Conservation (phyloP, 2,888 invertebrate species). For the Dryomyza anilis region DNA sequence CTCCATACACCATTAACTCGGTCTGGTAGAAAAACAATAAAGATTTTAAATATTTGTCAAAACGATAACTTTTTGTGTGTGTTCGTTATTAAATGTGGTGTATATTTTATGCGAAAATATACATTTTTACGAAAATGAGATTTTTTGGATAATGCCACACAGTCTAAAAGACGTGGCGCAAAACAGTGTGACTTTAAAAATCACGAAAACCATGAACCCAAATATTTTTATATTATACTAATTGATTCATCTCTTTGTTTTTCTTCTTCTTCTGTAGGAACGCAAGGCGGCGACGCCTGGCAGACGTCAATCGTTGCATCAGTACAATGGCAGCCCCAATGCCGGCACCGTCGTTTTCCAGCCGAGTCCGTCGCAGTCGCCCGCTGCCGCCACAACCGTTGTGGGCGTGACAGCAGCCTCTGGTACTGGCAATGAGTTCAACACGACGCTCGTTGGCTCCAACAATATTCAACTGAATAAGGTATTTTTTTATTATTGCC, state of each 20-base stretch:
- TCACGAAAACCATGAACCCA: no score
- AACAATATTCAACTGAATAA: constrained; percentile 62
- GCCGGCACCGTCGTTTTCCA: constrained; percentile 61
- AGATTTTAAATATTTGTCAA: no score
- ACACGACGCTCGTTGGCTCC: constrained; percentile 62
- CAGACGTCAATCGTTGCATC: constrained; percentile 61
- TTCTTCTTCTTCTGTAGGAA: constrained; percentile 46
- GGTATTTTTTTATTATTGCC: constrained; percentile 46
- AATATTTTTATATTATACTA: background rate
- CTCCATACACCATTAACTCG: no score
- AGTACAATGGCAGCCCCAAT: constrained; percentile 61
- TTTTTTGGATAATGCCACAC: no score
- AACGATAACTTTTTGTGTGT: no score
- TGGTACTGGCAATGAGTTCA: constrained; percentile 57
- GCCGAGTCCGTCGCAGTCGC: constrained; percentile 62
- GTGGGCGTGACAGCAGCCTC: constrained; percentile 48
- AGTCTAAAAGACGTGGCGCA: no score
- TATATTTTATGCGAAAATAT: no score
- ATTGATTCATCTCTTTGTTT: background rate
- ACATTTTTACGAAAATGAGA: no score
- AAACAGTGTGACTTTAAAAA: no score
- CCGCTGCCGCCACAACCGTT: constrained; percentile 59
- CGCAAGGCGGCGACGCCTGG: constrained; percentile 63
- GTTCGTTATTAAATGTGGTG: no score
- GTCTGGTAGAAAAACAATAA: no score